A percentile compares a stretch with the other conserved stretches of the same genome.
Evolutionary conservation across 1,140 invertebrate genomes (phyloP).

Genomic region (Aphelinus certus): DNA sequence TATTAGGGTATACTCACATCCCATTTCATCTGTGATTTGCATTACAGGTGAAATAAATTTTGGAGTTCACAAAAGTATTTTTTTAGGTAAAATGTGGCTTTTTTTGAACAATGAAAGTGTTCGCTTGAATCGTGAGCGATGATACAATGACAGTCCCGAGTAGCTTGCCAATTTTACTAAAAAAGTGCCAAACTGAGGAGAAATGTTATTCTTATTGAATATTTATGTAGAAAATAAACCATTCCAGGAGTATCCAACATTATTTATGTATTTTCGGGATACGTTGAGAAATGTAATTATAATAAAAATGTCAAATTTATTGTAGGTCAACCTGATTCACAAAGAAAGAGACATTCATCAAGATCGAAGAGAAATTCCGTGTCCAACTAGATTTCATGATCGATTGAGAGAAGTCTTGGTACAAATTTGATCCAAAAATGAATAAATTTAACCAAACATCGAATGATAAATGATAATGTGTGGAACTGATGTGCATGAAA

Average conservation of each 20-base stretch:
- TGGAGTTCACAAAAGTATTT: constrained; percentile 1
- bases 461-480: not conserved
- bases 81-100: too few relatives aligned
- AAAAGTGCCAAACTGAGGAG: not conserved
- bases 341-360: too few relatives aligned
- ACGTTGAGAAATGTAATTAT: not conserved
- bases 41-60: not conserved
- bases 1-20: not conserved
- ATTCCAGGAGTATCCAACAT: not conserved
- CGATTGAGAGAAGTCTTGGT: not conserved
- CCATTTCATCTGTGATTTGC: not conserved
- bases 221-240: constrained; percentile 1
- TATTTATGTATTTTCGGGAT: constrained; percentile 21
- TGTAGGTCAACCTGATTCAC: too few relatives aligned
- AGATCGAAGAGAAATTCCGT: too few relatives aligned
- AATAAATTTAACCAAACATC: too few relatives aligned
- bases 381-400: too few relatives aligned
- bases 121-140: not conserved
- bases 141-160: constrained; percentile 3
- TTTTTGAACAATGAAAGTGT: not conserved
- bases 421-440: constrained; percentile 11
- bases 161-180: not conserved
- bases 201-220: constrained; percentile 24
- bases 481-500: not conserved
- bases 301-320: not conserved